Base-by-base conservation (phyloP, 2,888 invertebrate species). In the Apamea sordens region DNA sequence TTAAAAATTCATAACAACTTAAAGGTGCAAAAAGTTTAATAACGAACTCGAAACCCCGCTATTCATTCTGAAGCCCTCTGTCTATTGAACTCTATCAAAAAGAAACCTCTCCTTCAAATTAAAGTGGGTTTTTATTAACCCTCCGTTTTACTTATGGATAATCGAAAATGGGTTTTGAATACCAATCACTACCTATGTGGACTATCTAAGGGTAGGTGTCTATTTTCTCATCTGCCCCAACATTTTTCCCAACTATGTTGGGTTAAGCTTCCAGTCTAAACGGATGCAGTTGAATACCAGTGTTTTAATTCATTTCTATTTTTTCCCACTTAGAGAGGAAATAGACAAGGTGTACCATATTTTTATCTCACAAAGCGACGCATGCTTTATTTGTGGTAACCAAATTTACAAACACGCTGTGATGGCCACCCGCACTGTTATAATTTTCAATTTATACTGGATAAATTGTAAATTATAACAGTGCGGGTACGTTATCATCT, bases 41-140 rank as follows among this genome's bases (percentile, higher is more conserved):
- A 73, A 86, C 70, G 68, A 50, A 63, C 67, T 68, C 21, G 18
- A 77, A 83, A 65, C 65, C 59, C 44, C 56, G 21, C 73, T 56
- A 73, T 73, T 79, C 13, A 70, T 24, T 59, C 41, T 73, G 47
- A 84, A 79, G 76, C 6, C 18, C 61, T 47, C 70, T 67, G 73
- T 76, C 64, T 70, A 76, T 73, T 64, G 53, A 76, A 73, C 24
- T 67, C 71, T 28, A 71, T 59, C 28, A 67, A 87, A 74, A 76
- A 76, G 73, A 74, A 87, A 56, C 15, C 50, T 41, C 28, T 64
- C 24, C 21, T 50, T 53, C 53, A 75, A 63, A 50, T 53, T 68
- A 41, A 84, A 87, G 73, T 59, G 50, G 72, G 13, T 10, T 68
- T 64, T 76, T 76, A 79, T 79, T 74, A 84, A 69, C 73, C 61